phyloP scores from a whole-genome alignment of 2,797 vertebrate species.

The Uromys caudimaculatus region DNA sequence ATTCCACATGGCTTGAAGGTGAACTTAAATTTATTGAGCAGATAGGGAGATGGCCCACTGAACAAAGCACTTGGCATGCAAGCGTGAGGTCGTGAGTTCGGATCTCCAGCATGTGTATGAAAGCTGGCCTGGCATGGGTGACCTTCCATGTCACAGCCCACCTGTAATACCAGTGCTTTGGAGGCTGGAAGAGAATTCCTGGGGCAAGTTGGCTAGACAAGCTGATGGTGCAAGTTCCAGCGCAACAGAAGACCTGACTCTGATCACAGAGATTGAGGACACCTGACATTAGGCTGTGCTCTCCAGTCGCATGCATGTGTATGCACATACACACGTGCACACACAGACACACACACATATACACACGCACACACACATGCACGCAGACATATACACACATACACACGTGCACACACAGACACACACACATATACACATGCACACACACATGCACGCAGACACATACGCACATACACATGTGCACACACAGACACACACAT shows the following conservation, averaged over 20 bases:
- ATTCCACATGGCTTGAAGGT: not conserved
- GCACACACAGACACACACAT: not conserved
- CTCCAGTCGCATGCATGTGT: too few species aligned
- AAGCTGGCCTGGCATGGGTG: not conserved
- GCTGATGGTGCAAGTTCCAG: not conserved
- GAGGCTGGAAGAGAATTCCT: not conserved
- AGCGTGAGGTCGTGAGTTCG: not conserved
- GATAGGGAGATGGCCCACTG: not conserved
- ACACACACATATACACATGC: too few species aligned
- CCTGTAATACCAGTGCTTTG: not conserved
- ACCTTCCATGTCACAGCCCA: too few species aligned
- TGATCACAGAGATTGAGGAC: not conserved
- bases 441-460: not conserved
- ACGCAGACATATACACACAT: not conserved
- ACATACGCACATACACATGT: too few species aligned
- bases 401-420: too few species aligned
- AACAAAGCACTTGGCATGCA: not conserved
- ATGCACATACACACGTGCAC: fast-evolving
- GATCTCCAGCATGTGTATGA: not conserved
- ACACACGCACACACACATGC: not conserved
- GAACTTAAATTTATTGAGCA: not conserved
- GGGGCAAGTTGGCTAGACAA: not conserved
- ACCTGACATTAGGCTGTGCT: not conserved
- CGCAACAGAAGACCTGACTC: not conserved
- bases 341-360: too few species aligned